Conservation (phyloP, 2,113 vertebrate genomes). For the Lamprotornis superbus region DNA sequence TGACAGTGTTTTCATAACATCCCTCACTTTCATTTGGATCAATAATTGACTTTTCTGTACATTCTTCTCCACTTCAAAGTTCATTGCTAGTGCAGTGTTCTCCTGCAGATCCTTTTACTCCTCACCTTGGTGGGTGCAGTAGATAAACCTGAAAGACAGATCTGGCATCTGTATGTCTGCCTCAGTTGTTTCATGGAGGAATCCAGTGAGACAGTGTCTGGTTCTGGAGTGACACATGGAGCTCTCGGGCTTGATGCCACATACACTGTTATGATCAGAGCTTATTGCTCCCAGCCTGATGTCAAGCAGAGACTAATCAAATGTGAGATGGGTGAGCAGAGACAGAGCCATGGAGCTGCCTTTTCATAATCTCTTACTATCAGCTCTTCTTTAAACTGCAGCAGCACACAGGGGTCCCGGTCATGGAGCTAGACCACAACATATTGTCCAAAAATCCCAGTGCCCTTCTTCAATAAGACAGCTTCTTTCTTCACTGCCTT, state of each 20-base stretch:
- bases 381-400: not conserved
- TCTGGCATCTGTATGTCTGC: not conserved
- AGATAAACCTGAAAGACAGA: not conserved
- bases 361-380: not conserved
- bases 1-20: not conserved
- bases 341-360: not conserved
- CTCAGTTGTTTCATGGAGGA: not conserved
- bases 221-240: conserved; percentile 3
- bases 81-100: not conserved
- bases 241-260: not conserved
- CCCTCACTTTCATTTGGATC: not conserved
- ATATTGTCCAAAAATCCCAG: not conserved
- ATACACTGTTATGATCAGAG: not conserved
- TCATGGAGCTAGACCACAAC: not conserved
- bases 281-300: conserved; percentile 34
- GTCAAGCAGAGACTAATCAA: conserved; percentile 47
- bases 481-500: not conserved
- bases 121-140: not conserved
- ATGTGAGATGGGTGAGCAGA: conserved; percentile 30
- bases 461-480: not conserved
- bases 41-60: not conserved
- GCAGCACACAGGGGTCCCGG: not conserved
- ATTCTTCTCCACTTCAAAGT: not conserved
- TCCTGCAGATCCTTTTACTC: not conserved
- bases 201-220: not conserved